Evolutionary conservation across 2,888 invertebrate species (phyloP), one percentile per base, ranked within the genome.

Genomic region (Polia nebulosa): DNA sequence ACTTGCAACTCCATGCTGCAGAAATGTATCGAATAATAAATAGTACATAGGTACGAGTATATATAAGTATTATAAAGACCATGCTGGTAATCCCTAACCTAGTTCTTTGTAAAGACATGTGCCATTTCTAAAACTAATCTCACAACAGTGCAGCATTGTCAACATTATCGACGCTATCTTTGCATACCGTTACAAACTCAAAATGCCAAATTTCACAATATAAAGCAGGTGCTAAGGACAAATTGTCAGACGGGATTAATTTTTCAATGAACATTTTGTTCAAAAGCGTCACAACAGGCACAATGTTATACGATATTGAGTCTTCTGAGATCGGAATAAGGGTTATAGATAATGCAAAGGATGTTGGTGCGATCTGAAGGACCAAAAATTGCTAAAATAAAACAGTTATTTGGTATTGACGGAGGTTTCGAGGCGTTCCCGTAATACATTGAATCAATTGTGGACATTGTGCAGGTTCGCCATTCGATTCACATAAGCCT

Each of bases 361-460:
- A 49, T 13, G 7, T 27, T 45, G 2, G 1, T 11, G 25, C 25
- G 27, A 5, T 29, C 22, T 57, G 36, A 77, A 72, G 80, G 59
- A 49, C 68, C 56, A 62, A 65, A 73, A 79, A 78, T 66, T 78
- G 79, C 65, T 80, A 78, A 80, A 78, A 77, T 83, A 80, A 82
- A 84, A 89, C 87, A 87, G 88, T 88, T 90, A 89, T 82, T 67
- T 68, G 53, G 60, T 56, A 60, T 69, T 76, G 76, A 63, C 20
- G 68, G 69, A 81, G 74, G 79, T 81, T 77, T 72, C 64, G 78
- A 86, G 89, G 89, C 88, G 89, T 90, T 87, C 85, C 88, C 84
- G 83, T 84, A 87, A 87, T 87, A 76, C 76, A 89, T 89, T 92
- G 93, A 91, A 81, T 90, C 90, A 90, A 90, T 92, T 91, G 91